Evolutionary conservation across 2,797 vertebrate species (phyloP), one percentile per base, ranked within the genome.

Genomic region (Pyrrhura leucotis): DNA sequence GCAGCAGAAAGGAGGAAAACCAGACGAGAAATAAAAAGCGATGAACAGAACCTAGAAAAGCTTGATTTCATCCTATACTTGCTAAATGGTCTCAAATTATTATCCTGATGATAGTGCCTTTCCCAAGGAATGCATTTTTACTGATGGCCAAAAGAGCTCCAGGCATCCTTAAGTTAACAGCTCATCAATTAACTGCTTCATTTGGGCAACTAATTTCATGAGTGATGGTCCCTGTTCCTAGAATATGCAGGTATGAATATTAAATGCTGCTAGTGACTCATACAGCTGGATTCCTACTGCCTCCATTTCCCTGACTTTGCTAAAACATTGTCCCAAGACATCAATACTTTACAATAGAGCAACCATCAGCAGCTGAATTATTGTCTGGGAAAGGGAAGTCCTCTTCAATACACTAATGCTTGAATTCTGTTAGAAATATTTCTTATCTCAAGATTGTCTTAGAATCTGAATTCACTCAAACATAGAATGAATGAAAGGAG

Each of bases 211-310:
- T 93, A 93, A 95, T 96, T 85, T 96, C 45, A 90, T 89, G 94
- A 97, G 86, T 92, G 94, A 97, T 91, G 81, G 94, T 68, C n/a
- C 33, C 51, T 92, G 85, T 94, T 96, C 85, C 89, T 96, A 96
- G 92, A 85, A 85, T 72, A 94, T 8, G 45, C 75, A 95, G 47
- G 50, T 91, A 92, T 92, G 88, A 96, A 96, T 97, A 96, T 48
- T 87, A 96, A 95, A 93, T 85, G 78, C 44, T 69, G 85, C 40
- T 39, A 80, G 58, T 59, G 85, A 89, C 58, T 96, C 69, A 79
- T 25, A 94, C 86, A 96, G 85, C 66, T 88, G 84, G 89, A 94
- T 62, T 93, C 81, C 29, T 44, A 84, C 59, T 71, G 74, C 80
- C 83, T 93, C 53, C 42, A 63, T 89, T 95, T 94, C 65, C 81